Evolutionary conservation across 2,888 invertebrate genomes (phyloP), one percentile per base, ranked within the genome.

Genomic region (Margaritifera margaritifera): DNA sequence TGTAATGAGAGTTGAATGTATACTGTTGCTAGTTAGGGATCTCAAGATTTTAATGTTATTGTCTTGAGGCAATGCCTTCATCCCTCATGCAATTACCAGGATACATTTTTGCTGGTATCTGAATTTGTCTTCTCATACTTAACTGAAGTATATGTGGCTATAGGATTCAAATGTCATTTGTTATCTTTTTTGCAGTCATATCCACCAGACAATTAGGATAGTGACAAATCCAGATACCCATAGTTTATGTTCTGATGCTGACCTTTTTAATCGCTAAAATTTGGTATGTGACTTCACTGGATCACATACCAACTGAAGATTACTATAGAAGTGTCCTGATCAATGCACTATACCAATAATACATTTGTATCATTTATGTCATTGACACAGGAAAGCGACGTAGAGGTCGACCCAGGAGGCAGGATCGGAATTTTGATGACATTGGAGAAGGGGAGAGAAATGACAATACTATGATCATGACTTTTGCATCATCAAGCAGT

Each of bases 341-440:
- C 42, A 42, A 42, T 42, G 42, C 11, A 15, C 15, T 42, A 42
- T 15, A 42, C 42, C 15, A 15, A 42, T 42, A 15, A 11, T 42
- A 3, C 42, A 15, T 15, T 42, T 42, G 42, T 42, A 42, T 20
- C 15, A n/a, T 51, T 8, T 18, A n/a, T 62, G 8, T 58, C 22
- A 27, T 56, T 20, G 25, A 59, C 68, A 6, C 61, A 83, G 83
- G 80, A 52, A 83, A 79, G 54, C 82, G 79, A 62, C 80, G 77
- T 52, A 68, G 86, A 71, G 86, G 86, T 4, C 75, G 86, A 22
- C 86, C 86, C 6, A 81, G 77, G 62, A 82, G 84, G 68, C 64
- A 70, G 19, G 71, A 71, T 42, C 58, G 55, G 22, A 42, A 59
- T 50, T 57, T 62, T 31, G 71, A 62, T 19, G 59, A 74, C 50